Conservation (phyloP, 2,113 vertebrate genomes). For the Talpa occidentalis region DNA sequence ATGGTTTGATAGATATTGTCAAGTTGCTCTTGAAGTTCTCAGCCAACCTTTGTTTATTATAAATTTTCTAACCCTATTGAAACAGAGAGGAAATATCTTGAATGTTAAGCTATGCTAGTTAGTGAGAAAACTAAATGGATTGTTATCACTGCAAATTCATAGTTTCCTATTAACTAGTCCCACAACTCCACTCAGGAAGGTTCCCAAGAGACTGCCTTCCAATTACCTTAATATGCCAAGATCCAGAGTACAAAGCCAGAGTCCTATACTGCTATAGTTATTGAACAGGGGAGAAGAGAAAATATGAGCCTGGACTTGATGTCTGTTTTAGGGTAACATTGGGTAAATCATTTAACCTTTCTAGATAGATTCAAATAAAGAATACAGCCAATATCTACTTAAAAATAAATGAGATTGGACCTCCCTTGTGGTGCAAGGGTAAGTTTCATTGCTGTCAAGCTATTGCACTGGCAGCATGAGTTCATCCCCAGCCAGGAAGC, state of each 20-base stretch:
- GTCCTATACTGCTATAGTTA: background rate
- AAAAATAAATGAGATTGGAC: background rate
- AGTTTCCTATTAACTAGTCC: slow-evolving; percentile 25
- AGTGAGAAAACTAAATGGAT: slow-evolving; percentile 38
- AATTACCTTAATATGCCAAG: background rate
- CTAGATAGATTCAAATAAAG: background rate
- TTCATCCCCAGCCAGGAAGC: no score
- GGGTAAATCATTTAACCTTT: background rate
- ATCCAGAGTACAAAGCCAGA: background rate
- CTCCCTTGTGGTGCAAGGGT: background rate
- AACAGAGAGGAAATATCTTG: slow-evolving; percentile 44
- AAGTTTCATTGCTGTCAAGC: no score
- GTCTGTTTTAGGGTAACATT: background rate
- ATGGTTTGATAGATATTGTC: background rate
- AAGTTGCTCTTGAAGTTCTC: background rate
- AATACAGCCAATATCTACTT: background rate
- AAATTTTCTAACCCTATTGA: slow-evolving; percentile 51
- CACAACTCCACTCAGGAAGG: background rate
- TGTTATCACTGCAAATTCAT: slow-evolving; percentile 19
- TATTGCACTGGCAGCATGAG: no score
- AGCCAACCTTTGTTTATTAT: slow-evolving; percentile 20
- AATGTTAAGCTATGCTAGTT: slow-evolving; percentile 41
- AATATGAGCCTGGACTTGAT: no score
- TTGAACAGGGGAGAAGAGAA: background rate
- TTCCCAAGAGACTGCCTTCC: background rate